phyloP scores from a whole-genome alignment of 2,888 invertebrate genomes.

The Dexiosoma caninum region DNA sequence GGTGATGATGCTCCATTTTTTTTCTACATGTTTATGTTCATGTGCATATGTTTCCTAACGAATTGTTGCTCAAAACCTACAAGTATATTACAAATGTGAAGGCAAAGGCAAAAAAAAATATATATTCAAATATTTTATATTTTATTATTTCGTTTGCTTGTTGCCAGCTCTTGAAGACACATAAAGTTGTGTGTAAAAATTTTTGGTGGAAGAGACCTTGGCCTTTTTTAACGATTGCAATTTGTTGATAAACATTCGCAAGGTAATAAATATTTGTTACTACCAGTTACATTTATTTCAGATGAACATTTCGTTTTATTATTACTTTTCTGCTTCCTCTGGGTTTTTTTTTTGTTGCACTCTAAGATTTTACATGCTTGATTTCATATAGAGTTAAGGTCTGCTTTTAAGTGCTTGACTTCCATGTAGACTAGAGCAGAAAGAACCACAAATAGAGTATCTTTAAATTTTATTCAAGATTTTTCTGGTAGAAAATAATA shows the following conservation, averaged over 20 bases:
- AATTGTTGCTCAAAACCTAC: constrained; percentile 47
- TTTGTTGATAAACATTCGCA: constrained; percentile 76
- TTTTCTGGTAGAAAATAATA: too few relatives aligned
- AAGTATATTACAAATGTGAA: constrained; percentile 36
- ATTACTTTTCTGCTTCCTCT: not conserved
- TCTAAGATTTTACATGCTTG: constrained; percentile 15
- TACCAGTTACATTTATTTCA: constrained; percentile 55
- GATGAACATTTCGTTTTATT: constrained; percentile 12
- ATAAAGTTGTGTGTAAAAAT: constrained; percentile 15
- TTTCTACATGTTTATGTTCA: not conserved
- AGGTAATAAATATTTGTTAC: constrained; percentile 72
- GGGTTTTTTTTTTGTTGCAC: not conserved
- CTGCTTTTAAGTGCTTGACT: not conserved
- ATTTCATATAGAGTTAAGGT: not conserved
- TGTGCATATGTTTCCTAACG: constrained; percentile 29
- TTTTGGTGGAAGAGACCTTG: constrained; percentile 62
- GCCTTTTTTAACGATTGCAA: constrained; percentile 71
- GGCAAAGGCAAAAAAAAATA: not conserved
- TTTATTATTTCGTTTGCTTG: constrained; percentile 49
- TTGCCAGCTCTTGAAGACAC: constrained; percentile 26
- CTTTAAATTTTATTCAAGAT: too few relatives aligned
- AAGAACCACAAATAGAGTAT: not conserved
- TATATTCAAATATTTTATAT: constrained; percentile 43
- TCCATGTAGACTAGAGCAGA: not conserved
- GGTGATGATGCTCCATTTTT: constrained; percentile 56